Evolutionary conservation across 2,797 vertebrate genomes (phyloP).

Genomic region (Philypnodon macrostomus): DNA sequence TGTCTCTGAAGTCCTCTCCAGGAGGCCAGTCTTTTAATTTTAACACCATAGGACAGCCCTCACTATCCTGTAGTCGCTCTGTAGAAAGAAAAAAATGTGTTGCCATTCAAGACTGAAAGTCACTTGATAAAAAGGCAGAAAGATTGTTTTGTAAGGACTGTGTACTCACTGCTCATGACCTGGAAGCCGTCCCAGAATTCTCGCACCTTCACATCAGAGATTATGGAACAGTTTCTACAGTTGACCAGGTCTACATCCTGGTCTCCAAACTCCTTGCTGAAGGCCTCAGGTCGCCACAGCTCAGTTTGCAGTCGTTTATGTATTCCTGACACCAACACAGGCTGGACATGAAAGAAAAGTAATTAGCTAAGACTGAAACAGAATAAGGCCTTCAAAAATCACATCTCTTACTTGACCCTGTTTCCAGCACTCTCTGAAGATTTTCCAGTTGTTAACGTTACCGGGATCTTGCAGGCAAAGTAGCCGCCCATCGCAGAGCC

Average conservation of each 20-base stretch:
- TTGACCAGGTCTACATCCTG: conserved; percentile 99
- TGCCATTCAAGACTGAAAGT: background rate
- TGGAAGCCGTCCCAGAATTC: conserved; percentile 99
- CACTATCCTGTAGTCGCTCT: conserved; percentile 89
- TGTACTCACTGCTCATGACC: conserved; percentile 90
- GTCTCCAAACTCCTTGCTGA: conserved; percentile 96
- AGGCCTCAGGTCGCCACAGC: conserved; percentile 94
- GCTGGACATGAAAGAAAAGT: conserved; percentile 72
- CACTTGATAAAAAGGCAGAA: background rate
- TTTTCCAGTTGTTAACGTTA: conserved; percentile 99
- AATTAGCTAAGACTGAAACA: too few relatives aligned
- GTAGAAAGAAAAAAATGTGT: conserved; percentile 19
- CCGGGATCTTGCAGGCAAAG: conserved; percentile 97
- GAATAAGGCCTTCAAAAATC: background rate
- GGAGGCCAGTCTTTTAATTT: conserved; percentile 99
- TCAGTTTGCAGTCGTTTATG: conserved; percentile 89
- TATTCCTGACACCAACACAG: conserved; percentile 96
- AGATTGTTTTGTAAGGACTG: background rate
- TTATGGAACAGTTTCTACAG: conserved; percentile 97
- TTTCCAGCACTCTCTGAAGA: conserved; percentile 99
- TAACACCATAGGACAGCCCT: conserved; percentile 94
- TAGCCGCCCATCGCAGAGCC: conserved; percentile 97
- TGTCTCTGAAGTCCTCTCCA: conserved; percentile 97
- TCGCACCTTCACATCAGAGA: conserved; percentile 97
- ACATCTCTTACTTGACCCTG: conserved; percentile 89